Evolutionary conservation across 2,888 invertebrate species (phyloP).

Genomic region (Pseudococcus viburni): DNA sequence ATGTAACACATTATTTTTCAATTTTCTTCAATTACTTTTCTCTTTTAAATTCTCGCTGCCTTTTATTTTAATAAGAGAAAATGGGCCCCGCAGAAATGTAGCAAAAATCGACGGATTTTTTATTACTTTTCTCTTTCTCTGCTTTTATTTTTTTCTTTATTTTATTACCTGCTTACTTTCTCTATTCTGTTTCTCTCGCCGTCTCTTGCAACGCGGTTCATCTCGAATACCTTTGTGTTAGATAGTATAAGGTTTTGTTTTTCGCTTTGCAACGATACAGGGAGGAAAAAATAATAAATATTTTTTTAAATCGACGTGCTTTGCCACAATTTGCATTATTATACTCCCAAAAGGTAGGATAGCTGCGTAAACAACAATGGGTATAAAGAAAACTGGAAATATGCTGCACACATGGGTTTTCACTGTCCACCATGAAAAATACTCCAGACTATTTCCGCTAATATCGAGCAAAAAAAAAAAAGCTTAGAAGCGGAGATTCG

Average conservation of each 20-base stretch:
- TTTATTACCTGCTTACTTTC: constrained; percentile 3
- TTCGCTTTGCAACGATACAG: not conserved
- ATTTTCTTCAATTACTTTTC: constrained; percentile 54
- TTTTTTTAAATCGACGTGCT: not conserved
- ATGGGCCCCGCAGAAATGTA: constrained; percentile 8
- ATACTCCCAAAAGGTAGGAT: not conserved
- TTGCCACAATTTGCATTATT: not conserved
- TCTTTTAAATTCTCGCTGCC: constrained; percentile 28
- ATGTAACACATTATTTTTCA: constrained; percentile 55
- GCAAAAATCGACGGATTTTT: constrained; percentile 35
- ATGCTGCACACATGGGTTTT: not conserved
- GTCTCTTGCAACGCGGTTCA: not conserved
- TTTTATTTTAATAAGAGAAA: constrained; percentile 49
- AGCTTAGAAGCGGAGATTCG: not conserved
- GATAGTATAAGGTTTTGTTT: not conserved
- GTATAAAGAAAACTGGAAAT: not conserved
- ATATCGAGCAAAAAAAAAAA: not conserved
- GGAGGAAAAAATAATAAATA: not conserved
- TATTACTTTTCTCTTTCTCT: constrained; percentile 6
- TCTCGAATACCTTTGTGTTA: constrained; percentile 8
- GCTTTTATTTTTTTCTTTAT: not conserved
- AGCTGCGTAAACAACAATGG: not conserved
- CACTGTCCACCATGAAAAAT: constrained; percentile 1
- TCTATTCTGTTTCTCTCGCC: not conserved
- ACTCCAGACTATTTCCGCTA: not conserved